Evolutionary conservation across 2,113 vertebrate genomes (phyloP).

Genomic region (Oryzias curvinotus): DNA sequence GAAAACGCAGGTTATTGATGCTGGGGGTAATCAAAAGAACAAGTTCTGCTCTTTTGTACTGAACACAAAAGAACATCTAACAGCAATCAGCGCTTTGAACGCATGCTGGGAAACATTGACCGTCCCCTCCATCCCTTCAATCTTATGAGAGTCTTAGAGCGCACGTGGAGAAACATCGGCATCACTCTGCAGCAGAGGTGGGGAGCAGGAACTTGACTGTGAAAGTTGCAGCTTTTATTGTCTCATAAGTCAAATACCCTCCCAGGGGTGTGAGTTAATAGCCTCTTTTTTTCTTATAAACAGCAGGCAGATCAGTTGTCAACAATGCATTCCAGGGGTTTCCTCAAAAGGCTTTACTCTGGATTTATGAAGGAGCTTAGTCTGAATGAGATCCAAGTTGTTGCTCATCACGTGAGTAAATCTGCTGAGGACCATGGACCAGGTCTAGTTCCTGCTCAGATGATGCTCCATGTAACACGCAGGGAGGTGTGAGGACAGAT

Average conservation of each 20-base stretch:
- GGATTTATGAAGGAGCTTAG: constrained; percentile 27
- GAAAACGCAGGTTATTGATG: no score
- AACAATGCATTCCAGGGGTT: constrained; percentile 10
- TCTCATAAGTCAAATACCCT: constrained; percentile 69
- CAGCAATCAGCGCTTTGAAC: constrained; percentile 4
- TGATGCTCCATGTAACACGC: background rate
- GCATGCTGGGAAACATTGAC: constrained; percentile 10
- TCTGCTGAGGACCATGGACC: background rate
- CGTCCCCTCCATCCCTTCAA: background rate
- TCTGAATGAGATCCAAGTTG: constrained; percentile 6
- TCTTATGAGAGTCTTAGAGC: constrained; percentile 11
- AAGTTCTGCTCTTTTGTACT: background rate
- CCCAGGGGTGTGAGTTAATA: constrained; percentile 47
- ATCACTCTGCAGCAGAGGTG: constrained; percentile 12
- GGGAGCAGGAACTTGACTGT: constrained; percentile 21
- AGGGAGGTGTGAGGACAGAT: constrained; percentile 7
- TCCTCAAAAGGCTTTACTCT: constrained; percentile 15
- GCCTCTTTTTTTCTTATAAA: constrained; percentile 61
- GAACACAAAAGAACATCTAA: constrained; percentile 20
- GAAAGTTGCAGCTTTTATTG: constrained; percentile 60
- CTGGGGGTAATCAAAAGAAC: background rate
- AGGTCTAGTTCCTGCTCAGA: no score
- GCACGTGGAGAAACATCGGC: constrained; percentile 30
- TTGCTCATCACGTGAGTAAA: constrained; percentile 9
- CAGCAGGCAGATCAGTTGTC: constrained; percentile 49